Conservation (phyloP, 2,113 vertebrate species). For the Anguilla rostrata region DNA sequence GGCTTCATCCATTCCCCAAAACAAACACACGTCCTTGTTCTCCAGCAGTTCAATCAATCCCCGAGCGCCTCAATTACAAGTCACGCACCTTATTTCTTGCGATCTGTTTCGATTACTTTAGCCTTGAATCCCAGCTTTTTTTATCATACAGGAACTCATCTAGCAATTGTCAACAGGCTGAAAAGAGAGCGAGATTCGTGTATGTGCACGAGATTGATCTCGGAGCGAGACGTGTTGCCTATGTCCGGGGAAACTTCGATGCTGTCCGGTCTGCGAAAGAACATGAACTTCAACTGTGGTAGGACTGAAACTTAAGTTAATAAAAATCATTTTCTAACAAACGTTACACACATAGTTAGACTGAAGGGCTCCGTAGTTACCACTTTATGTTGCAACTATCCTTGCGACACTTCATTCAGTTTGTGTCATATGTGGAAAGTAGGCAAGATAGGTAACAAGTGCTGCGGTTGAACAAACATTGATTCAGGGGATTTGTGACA, state of each 20-base stretch:
- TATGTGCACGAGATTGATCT: conserved; percentile 7
- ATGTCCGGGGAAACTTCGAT: conserved; percentile 19
- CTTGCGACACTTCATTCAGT: background rate
- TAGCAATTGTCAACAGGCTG: conserved; percentile 31
- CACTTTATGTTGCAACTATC: background rate
- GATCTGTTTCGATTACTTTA: conserved; percentile 39
- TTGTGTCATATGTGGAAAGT: background rate
- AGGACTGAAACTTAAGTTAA: conserved; percentile 25
- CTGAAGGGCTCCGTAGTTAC: background rate
- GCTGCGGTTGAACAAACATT: background rate
- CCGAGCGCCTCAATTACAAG: conserved; percentile 24
- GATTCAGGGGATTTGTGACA: background rate
- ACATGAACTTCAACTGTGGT: conserved; percentile 41
- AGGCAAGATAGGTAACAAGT: background rate
- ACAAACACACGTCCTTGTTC: conserved; percentile 34
- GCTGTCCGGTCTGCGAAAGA: background rate
- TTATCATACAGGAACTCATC: conserved; percentile 30
- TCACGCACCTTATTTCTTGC: background rate
- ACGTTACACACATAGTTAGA: background rate
- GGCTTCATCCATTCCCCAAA: conserved; percentile 1
- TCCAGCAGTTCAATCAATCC: conserved; percentile 41
- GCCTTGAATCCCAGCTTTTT: conserved; percentile 38
- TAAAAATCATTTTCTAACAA: background rate
- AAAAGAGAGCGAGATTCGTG: conserved; percentile 29
- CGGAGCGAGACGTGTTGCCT: conserved; percentile 11